These are phyloP conservation scores for Caenorhabditis tropicalis DNA, from an alignment of 1,140 invertebrate species.

Conservation along the genomic window DNA sequence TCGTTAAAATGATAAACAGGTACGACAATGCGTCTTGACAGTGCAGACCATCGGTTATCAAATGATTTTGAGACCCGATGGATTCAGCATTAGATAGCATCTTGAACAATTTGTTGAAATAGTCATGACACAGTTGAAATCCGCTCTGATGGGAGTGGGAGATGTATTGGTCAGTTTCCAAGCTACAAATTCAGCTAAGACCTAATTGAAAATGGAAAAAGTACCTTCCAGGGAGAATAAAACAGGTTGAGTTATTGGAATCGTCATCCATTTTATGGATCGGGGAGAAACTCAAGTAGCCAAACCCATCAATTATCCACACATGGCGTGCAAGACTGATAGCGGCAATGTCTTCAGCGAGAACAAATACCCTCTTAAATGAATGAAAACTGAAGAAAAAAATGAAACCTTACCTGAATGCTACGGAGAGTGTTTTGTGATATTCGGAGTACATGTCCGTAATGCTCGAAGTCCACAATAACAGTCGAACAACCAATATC, in stretches of 20 bases:
- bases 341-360: slow-evolving; percentile 6
- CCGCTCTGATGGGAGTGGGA: not conserved
- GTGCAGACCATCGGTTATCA: slow-evolving; percentile 33
- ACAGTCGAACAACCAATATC: not conserved
- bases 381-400: too few species aligned
- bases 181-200: not conserved
- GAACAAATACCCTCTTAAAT: slow-evolving; percentile 24
- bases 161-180: slow-evolving; percentile 11
- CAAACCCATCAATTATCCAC: slow-evolving; percentile 19
- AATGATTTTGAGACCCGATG: not conserved
- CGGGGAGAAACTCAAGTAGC: slow-evolving; percentile 2
- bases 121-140: not conserved
- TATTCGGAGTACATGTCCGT: slow-evolving; percentile 17
- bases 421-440: not conserved
- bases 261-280: not conserved
- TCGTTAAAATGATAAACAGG: not conserved
- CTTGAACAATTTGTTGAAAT: not conserved
- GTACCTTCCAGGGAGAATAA: slow-evolving; percentile 1
- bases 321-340: slow-evolving; percentile 14
- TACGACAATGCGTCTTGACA: not conserved
- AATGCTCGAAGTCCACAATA: slow-evolving; percentile 23
- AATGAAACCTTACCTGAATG: not conserved
- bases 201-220: not conserved
- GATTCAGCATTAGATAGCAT: not conserved
- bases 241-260: not conserved